A percentile compares a stretch with the other conserved stretches of the same genome.
These are phyloP conservation scores for Ischnura elegans DNA, from an alignment of 2,888 invertebrate genomes.

Conservation along the genomic window DNA sequence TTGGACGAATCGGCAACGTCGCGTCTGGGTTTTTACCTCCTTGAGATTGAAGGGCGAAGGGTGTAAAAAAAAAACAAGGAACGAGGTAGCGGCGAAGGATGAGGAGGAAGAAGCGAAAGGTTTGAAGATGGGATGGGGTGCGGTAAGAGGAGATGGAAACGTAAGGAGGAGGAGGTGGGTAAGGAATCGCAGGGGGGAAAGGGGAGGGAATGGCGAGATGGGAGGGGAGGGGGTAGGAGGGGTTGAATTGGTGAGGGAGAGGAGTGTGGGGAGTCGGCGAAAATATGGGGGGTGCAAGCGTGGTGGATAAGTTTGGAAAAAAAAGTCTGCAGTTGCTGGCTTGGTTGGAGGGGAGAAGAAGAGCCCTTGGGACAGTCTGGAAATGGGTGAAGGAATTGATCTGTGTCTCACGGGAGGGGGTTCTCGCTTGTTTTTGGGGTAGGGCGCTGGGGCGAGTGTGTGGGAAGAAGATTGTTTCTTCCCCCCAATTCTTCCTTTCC, in stretches of 20 bases:
- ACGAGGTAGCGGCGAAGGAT: background rate
- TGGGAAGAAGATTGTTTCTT: background rate
- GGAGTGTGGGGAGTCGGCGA: background rate
- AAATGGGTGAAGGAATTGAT: slow-evolving; percentile 11
- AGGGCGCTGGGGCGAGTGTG: background rate
- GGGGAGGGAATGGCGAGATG: background rate
- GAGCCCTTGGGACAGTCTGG: background rate
- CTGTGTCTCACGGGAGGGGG: background rate
- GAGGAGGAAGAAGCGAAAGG: background rate
- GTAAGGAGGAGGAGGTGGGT: no score
- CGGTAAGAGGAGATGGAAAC: background rate
- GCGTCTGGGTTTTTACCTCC: slow-evolving; percentile 66
- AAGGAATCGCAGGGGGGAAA: background rate
- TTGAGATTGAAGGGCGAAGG: slow-evolving; percentile 67
- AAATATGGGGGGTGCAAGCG: background rate
- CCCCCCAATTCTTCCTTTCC: background rate
- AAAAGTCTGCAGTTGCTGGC: slow-evolving; percentile 36
- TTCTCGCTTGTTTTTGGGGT: background rate
- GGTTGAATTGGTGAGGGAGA: background rate
- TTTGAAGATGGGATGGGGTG: background rate
- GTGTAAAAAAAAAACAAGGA: slow-evolving; percentile 29
- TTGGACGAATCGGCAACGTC: slow-evolving; percentile 54
- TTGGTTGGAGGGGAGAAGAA: no score
- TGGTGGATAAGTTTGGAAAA: background rate
- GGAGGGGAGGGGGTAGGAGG: background rate